Evolutionary conservation across 2,797 vertebrate species (phyloP).

Genomic region (Netta rufina): DNA sequence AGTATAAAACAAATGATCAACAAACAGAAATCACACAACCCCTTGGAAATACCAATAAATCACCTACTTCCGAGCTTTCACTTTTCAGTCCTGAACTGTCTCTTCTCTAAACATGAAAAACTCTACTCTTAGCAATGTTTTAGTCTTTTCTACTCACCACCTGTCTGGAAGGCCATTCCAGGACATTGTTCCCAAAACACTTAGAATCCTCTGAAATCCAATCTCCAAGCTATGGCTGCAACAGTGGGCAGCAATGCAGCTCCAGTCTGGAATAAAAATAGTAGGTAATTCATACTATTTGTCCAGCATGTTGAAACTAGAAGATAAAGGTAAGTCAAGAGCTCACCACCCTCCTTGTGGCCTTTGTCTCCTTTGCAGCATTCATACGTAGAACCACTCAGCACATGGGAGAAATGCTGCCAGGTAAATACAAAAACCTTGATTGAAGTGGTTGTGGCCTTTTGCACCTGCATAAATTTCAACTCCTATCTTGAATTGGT

Average conservation of each 20-base stretch:
- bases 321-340: not conserved
- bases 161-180: not conserved
- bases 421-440: not conserved
- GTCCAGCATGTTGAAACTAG: not conserved
- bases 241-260: not conserved
- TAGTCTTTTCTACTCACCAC: not conserved
- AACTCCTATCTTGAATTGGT: constrained; percentile 1
- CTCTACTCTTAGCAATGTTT: not conserved
- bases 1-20: constrained; percentile 20
- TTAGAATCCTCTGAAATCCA: not conserved
- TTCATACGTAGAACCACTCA: not conserved
- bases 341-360: not conserved
- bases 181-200: not conserved
- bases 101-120: not conserved
- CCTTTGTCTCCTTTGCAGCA: not conserved
- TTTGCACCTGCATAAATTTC: constrained; percentile 10
- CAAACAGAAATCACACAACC: constrained; percentile 16
- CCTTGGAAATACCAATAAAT: not conserved
- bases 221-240: accelerated
- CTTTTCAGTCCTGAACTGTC: not conserved
- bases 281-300: not conserved
- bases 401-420: not conserved
- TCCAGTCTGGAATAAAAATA: not conserved
- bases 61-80: not conserved
- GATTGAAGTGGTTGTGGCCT: not conserved